phyloP scores from a whole-genome alignment of 2,797 vertebrate genomes.

The Naso thynnoides region DNA sequence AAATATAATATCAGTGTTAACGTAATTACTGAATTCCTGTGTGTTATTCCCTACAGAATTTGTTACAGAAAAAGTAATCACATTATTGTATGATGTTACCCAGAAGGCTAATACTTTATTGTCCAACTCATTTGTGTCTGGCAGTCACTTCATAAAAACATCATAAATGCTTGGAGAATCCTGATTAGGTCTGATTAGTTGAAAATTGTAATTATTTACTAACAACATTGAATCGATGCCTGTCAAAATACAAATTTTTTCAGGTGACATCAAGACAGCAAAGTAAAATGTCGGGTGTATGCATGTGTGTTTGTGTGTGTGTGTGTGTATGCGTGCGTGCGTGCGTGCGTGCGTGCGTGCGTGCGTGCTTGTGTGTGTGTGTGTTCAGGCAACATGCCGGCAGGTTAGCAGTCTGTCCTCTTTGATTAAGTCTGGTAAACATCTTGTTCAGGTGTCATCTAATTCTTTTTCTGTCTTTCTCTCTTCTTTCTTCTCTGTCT shows the following conservation, averaged over 20 bases:
- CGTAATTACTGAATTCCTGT: neutral
- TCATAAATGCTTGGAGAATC: neutral
- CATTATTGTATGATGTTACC: neutral
- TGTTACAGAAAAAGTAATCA: neutral
- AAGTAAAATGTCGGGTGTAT: neutral
- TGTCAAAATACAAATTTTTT: neutral
- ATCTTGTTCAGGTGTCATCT: neutral
- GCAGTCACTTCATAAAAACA: constrained; percentile 1
- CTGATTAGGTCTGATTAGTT: neutral
- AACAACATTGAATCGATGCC: neutral
- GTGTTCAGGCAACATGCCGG: neutral
- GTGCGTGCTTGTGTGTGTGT: neutral
- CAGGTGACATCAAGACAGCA: neutral
- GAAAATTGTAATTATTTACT: neutral
- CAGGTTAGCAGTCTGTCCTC: constrained; percentile 8
- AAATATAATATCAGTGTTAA: no score
- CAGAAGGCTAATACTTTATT: neutral
- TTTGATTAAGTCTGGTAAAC: constrained; percentile 7
- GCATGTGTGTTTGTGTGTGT: neutral
- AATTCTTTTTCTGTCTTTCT: constrained; percentile 4
- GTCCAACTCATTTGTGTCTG: neutral
- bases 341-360: neutral
- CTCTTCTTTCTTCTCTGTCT: constrained; percentile 7
- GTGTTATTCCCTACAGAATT: neutral
- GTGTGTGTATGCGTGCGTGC: neutral